These are phyloP conservation scores for Rhagium mordax DNA, from an alignment of 2,888 invertebrate species.

Conservation along the genomic window DNA sequence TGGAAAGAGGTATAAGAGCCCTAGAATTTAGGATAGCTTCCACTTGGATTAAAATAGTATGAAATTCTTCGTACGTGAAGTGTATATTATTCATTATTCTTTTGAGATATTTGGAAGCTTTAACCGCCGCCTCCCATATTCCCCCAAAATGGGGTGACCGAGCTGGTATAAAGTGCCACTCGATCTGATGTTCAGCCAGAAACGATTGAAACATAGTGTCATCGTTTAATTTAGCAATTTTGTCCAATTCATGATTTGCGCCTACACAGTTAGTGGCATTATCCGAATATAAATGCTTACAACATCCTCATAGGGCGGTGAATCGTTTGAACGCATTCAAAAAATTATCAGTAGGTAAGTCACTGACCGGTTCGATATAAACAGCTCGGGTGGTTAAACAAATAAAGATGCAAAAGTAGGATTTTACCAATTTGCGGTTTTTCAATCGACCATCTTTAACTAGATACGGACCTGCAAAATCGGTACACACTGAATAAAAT, in stretches of 20 bases:
- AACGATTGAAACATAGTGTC: neutral
- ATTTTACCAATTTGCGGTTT: conserved; percentile 4
- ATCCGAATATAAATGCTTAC: conserved; percentile 4
- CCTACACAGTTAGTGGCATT: neutral
- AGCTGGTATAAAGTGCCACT: neutral
- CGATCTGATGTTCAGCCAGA: neutral
- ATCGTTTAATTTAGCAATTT: neutral
- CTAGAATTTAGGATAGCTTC: neutral
- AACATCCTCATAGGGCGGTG: neutral
- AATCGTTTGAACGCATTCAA: conserved; percentile 1
- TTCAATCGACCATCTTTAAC: neutral
- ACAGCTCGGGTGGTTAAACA: neutral
- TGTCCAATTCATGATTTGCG: neutral
- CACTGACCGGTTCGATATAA: neutral
- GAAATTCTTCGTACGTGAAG: neutral
- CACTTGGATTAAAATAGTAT: neutral
- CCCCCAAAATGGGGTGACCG: conserved; percentile 8
- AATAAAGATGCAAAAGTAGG: conserved; percentile 9
- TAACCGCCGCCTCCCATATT: conserved; percentile 1
- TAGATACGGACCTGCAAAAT: conserved; percentile 14
- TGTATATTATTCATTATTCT: neutral
- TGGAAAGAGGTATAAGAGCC: neutral
- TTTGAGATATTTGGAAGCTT: neutral
- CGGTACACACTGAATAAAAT: neutral
- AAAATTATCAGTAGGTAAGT: conserved; percentile 1